Percentiles rank a stretch among this genome's conserved stretches.
Evolutionary conservation across 2,113 vertebrate species (phyloP).

Genomic region (Hylia prasina): DNA sequence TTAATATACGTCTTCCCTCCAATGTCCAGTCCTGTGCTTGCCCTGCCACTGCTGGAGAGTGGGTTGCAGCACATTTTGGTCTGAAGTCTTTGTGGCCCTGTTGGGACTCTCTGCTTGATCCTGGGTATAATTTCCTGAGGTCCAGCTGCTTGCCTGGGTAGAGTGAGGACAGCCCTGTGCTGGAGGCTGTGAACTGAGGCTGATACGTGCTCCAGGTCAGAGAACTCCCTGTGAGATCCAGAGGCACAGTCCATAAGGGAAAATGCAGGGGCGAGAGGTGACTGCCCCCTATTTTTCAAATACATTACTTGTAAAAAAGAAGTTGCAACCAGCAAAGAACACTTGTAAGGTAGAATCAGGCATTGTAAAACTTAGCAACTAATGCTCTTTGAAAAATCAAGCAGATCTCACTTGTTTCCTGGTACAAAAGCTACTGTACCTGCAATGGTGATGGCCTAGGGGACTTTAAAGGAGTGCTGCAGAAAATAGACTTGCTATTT

Average conservation of each 20-base stretch:
- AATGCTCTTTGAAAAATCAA: not conserved
- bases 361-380: not conserved
- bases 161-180: not conserved
- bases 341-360: not conserved
- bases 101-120: not conserved
- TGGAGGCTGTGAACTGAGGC: not conserved
- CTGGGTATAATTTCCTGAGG: not conserved
- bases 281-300: not conserved
- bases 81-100: not conserved
- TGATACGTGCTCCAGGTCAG: rapidly evolving
- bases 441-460: not conserved
- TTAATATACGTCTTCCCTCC: not conserved
- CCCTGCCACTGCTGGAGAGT: not conserved
- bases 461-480: not conserved
- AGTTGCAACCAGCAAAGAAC: not conserved
- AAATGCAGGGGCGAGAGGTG: not conserved
- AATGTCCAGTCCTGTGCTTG: not conserved
- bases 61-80: not conserved
- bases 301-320: not conserved
- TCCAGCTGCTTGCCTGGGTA: not conserved
- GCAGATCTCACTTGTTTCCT: not conserved
- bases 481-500: constrained; percentile 48
- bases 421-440: not conserved
- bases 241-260: not conserved
- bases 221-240: not conserved